Percentiles rank a stretch among this genome's conserved stretches.
These are phyloP conservation scores for Caenorhabditis sulstoni DNA, from an alignment of 2,888 invertebrate species.

Conservation along the genomic window DNA sequence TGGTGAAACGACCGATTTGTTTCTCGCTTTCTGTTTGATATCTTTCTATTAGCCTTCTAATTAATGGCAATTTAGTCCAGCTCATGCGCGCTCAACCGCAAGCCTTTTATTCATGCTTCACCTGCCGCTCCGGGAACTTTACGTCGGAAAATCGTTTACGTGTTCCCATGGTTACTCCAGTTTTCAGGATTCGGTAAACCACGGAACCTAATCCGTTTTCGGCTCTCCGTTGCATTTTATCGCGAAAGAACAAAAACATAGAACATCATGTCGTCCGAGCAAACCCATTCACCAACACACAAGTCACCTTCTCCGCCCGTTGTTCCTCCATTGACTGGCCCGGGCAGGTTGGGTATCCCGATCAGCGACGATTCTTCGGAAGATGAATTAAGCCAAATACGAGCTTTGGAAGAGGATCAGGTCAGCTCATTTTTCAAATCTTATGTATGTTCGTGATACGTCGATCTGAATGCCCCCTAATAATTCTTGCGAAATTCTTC, in stretches of 20 bases:
- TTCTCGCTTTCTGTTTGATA: too few relatives aligned
- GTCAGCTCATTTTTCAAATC: conserved; percentile 7
- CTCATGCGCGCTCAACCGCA: too few relatives aligned
- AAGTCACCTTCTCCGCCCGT: background rate
- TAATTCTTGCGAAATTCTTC: too few relatives aligned
- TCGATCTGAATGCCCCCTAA: too few relatives aligned
- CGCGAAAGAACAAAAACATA: too few relatives aligned
- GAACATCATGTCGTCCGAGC: too few relatives aligned
- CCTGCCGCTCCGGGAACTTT: conserved; percentile 12
- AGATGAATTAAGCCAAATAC: conserved; percentile 50
- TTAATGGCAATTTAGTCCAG: too few relatives aligned
- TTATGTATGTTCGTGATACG: too few relatives aligned
- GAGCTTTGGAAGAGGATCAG: conserved; percentile 57
- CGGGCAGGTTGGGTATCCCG: conserved; percentile 23
- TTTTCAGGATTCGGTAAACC: background rate
- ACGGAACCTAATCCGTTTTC: too few relatives aligned
- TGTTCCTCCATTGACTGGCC: background rate
- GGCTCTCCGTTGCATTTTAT: too few relatives aligned
- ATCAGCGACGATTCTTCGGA: conserved; percentile 59
- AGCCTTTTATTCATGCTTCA: conserved; percentile 9
- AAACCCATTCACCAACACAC: background rate
- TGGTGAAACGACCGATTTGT: too few relatives aligned
- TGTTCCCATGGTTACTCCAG: conserved; percentile 25
- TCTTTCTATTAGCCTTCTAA: too few relatives aligned
- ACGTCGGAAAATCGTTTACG: background rate